Evolutionary conservation across 2,888 invertebrate species (phyloP).

Genomic region (Ypsolopha scabrella): DNA sequence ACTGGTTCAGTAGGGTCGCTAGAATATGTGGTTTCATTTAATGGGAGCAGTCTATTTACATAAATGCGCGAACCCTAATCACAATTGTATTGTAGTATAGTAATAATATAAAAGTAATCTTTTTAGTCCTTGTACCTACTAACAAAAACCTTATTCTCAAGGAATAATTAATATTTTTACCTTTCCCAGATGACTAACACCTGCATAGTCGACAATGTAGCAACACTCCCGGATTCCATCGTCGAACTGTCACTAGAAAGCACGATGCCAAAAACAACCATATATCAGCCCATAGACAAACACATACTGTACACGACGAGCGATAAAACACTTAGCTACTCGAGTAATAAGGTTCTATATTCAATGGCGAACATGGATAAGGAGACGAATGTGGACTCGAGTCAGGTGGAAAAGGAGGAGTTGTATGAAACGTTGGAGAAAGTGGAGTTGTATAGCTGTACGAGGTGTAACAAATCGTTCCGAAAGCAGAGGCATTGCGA

Average conservation of each 20-base stretch:
- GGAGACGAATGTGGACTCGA: slow-evolving; percentile 16
- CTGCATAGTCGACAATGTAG: slow-evolving; percentile 57
- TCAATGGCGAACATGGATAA: slow-evolving; percentile 49
- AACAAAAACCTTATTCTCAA: too few species aligned
- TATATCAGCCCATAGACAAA: slow-evolving; percentile 56
- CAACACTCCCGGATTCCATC: slow-evolving; percentile 54
- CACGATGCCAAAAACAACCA: slow-evolving; percentile 47
- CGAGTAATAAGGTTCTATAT: slow-evolving; percentile 45
- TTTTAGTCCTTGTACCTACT: too few species aligned
- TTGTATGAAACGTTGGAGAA: slow-evolving; percentile 44
- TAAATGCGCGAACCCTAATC: too few species aligned
- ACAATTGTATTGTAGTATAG: too few species aligned
- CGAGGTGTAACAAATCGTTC: slow-evolving; percentile 68
- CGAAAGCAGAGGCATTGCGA: slow-evolving; percentile 74
- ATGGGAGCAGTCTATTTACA: too few species aligned
- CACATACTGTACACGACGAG: slow-evolving; percentile 45
- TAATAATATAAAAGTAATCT: too few species aligned
- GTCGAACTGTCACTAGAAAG: slow-evolving; percentile 59
- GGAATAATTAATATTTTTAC: neutral
- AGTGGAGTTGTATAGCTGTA: slow-evolving; percentile 42
- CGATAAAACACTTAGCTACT: slow-evolving; percentile 42
- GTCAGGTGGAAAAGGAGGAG: slow-evolving; percentile 34
- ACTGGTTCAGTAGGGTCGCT: too few species aligned
- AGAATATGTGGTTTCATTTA: too few species aligned
- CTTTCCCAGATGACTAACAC: slow-evolving; percentile 48